Conservation (phyloP, 2,888 invertebrate species). For the Endomychus coccineus region DNA sequence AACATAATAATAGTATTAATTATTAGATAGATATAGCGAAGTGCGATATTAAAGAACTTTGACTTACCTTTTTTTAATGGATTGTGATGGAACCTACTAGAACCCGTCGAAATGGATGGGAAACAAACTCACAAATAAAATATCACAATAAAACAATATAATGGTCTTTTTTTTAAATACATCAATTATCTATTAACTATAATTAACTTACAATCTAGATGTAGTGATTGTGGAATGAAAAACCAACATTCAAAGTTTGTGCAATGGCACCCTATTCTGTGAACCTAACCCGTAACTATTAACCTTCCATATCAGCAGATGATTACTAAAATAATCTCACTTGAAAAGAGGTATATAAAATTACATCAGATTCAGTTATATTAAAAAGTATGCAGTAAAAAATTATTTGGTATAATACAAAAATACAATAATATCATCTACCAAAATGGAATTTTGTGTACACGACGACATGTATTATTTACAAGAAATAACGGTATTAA, state of each 20-base stretch:
- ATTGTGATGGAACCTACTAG: too few relatives aligned
- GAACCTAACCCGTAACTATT: conserved; percentile 14
- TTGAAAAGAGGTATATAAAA: conserved; percentile 25
- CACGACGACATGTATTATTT: conserved; percentile 13
- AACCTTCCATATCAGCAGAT: conserved; percentile 26
- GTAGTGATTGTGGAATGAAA: conserved; percentile 34
- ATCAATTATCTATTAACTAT: conserved; percentile 35
- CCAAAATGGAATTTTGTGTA: conserved; percentile 26
- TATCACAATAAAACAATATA: conserved; percentile 39
- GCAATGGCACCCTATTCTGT: neutral
- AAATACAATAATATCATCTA: conserved; percentile 23
- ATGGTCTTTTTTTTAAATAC: conserved; percentile 39
- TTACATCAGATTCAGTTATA: conserved; percentile 17
- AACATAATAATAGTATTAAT: too few relatives aligned
- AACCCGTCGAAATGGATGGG: too few relatives aligned
- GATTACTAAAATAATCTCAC: conserved; percentile 26
- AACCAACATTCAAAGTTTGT: conserved; percentile 24
- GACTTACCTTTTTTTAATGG: too few relatives aligned
- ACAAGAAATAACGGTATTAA: too few relatives aligned
- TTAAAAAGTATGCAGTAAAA: conserved; percentile 19
- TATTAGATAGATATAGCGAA: too few relatives aligned
- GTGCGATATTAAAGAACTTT: too few relatives aligned
- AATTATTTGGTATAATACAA: conserved; percentile 22
- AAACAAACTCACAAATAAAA: conserved; percentile 30
- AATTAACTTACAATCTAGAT: conserved; percentile 26